These are phyloP conservation scores for Coboldia fuscipes DNA, from an alignment of 1,140 invertebrate species.

Conservation along the genomic window DNA sequence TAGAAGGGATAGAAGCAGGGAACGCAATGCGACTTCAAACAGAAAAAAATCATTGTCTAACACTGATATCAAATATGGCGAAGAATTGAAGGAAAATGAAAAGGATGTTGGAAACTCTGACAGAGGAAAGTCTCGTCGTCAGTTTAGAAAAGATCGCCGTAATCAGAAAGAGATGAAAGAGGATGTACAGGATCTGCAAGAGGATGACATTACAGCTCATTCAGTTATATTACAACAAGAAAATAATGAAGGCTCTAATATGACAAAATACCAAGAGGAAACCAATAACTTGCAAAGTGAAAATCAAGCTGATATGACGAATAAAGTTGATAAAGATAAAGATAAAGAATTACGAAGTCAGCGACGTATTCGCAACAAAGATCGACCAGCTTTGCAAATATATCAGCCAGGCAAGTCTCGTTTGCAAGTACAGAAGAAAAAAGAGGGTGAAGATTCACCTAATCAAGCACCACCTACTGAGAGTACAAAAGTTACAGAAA, in stretches of 20 bases:
- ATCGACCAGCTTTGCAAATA: conserved; percentile 18
- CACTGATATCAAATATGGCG: neutral
- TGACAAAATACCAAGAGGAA: no score
- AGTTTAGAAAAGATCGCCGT: no score
- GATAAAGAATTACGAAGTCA: conserved; percentile 7
- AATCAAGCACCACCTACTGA: neutral
- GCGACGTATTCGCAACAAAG: conserved; percentile 21
- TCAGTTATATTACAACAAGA: no score
- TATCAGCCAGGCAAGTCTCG: conserved; percentile 16
- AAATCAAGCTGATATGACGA: neutral
- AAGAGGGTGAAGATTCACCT: neutral
- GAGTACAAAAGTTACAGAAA: neutral
- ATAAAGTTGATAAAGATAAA: neutral
- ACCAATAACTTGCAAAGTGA: neutral
- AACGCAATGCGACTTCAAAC: neutral
- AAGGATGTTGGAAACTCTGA: no score
- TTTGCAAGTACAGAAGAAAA: neutral
- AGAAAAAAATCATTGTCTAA: neutral
- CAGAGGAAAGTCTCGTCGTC: no score
- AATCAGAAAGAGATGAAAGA: no score
- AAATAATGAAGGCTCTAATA: no score
- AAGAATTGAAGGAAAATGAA: neutral
- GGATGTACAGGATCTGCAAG: no score
- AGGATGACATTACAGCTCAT: no score
- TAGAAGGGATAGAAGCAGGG: neutral